Evolutionary conservation across 1,140 invertebrate genomes (phyloP).

Genomic region (Ericerus pela): DNA sequence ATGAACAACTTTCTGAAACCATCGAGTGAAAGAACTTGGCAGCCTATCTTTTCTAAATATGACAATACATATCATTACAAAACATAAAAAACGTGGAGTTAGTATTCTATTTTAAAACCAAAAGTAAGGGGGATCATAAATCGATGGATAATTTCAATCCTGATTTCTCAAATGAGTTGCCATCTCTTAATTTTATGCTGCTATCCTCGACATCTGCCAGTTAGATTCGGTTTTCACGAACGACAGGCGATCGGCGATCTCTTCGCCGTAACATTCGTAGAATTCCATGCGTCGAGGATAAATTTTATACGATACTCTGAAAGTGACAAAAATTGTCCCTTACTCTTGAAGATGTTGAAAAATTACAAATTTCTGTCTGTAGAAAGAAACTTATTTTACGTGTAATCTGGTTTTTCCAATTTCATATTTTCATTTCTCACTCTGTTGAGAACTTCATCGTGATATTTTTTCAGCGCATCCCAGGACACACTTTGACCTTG

Average conservation of each 20-base stretch:
- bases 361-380: background rate
- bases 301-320: conserved; percentile 27
- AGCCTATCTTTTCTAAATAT: too few species aligned
- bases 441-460: conserved; percentile 29
- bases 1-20: too few species aligned
- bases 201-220: conserved; percentile 16
- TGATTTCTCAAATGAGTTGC: too few species aligned
- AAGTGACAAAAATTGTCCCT: conserved; percentile 13
- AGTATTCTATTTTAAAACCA: too few species aligned
- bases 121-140: too few species aligned
- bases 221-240: conserved; percentile 20
- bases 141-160: too few species aligned
- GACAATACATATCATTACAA: too few species aligned
- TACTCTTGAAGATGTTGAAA: background rate
- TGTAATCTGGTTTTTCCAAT: conserved; percentile 32
- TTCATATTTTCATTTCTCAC: conserved; percentile 21
- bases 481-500: conserved; percentile 32
- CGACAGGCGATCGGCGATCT: conserved; percentile 25
- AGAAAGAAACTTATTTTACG: conserved; percentile 28
- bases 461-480: conserved; percentile 30
- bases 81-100: too few species aligned
- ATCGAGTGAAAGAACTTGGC: too few species aligned
- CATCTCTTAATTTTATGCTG: conserved; percentile 15
- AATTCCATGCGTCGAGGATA: conserved; percentile 26
- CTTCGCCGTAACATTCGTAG: conserved; percentile 23